Conservation (phyloP, 2,797 vertebrate genomes). For the Heliangelus exortis region DNA sequence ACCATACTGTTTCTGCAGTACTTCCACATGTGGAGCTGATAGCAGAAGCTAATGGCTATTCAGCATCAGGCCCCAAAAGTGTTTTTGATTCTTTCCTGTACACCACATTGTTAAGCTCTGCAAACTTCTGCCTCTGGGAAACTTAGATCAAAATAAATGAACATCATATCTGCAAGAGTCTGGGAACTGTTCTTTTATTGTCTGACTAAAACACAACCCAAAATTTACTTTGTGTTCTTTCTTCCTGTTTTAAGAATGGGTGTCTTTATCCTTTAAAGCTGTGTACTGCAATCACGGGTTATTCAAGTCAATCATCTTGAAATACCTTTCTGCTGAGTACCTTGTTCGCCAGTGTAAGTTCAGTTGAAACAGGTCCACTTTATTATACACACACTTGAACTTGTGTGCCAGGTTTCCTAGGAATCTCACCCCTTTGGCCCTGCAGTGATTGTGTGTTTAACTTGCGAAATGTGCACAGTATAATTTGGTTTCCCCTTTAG, state of each 20-base stretch:
- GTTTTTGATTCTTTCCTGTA: neutral
- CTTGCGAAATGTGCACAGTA: neutral
- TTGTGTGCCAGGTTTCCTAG: neutral
- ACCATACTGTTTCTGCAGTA: neutral
- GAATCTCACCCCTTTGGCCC: neutral
- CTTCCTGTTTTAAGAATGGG: neutral
- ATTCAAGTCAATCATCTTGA: neutral
- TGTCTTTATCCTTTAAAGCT: slow-evolving; percentile 6
- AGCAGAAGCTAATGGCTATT: neutral
- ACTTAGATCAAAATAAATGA: neutral
- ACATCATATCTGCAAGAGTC: neutral
- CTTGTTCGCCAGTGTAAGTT: neutral
- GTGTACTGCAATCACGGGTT: neutral
- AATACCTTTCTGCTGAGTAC: neutral
- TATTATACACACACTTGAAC: neutral
- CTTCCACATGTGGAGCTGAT: neutral
- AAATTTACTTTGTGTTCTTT: neutral
- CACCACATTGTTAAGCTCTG: neutral
- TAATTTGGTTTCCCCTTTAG: neutral
- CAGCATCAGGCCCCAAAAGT: neutral
- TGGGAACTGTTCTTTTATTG: neutral
- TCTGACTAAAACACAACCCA: neutral
- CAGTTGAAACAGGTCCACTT: neutral
- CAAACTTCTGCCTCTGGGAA: neutral
- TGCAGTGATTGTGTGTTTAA: neutral